Evolutionary conservation across 2,113 vertebrate species (phyloP).

Genomic region (Benitochromis conjunctus): DNA sequence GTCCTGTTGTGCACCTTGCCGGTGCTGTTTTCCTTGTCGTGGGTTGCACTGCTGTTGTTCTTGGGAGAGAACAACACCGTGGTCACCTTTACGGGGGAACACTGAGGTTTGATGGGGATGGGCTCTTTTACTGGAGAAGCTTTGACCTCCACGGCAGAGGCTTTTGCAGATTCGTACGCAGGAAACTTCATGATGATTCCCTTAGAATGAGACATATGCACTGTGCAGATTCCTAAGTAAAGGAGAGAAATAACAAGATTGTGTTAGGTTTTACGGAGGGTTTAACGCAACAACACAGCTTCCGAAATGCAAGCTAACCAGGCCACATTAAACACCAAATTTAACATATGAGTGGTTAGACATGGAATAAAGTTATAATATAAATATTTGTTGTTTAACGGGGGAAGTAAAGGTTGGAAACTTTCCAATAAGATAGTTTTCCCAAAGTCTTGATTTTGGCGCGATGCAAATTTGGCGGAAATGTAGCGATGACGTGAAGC

Average conservation of each 20-base stretch:
- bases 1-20: background rate
- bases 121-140: constrained; percentile 37
- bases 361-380: background rate
- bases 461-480: constrained; percentile 50
- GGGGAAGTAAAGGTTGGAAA: fast-evolving
- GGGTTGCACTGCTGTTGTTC: constrained; percentile 2
- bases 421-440: background rate
- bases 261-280: background rate
- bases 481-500: background rate
- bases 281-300: background rate
- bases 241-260: background rate
- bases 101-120: constrained; percentile 16
- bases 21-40: constrained; percentile 69
- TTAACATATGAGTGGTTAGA: fast-evolving
- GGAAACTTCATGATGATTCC: constrained; percentile 48
- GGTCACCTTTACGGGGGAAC: background rate
- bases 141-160: constrained; percentile 5
- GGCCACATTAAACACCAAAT: background rate
- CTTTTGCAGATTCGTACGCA: background rate
- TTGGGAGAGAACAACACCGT: background rate
- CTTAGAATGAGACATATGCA: background rate
- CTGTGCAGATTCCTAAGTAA: background rate
- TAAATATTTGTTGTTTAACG: background rate
- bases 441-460: constrained; percentile 22
- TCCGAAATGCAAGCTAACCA: background rate